A percentile compares a stretch with the other conserved stretches of the same genome.
Evolutionary conservation across 2,888 invertebrate genomes (phyloP).

Genomic region (Pachymerium ferrugineum): DNA sequence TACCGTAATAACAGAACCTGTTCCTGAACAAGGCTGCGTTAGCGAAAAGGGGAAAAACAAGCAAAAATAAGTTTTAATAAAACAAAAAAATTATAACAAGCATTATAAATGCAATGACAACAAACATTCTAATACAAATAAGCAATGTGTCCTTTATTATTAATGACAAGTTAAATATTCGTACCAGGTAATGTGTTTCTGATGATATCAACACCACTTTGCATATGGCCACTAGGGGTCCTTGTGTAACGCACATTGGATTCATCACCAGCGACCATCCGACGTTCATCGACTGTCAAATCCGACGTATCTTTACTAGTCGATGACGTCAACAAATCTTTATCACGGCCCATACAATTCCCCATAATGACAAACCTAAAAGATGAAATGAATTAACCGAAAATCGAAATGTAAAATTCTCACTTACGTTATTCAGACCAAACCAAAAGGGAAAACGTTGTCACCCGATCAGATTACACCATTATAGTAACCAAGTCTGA

Average conservation of each 20-base stretch:
- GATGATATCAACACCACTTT: slow-evolving; percentile 33
- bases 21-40: slow-evolving; percentile 35
- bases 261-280: slow-evolving; percentile 21
- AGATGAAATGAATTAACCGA: too few species aligned
- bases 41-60: not conserved
- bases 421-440: too few species aligned
- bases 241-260: slow-evolving; percentile 31
- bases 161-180: not conserved
- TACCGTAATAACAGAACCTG: slow-evolving; percentile 36
- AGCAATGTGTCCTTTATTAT: too few species aligned
- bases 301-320: not conserved
- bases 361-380: slow-evolving; percentile 23
- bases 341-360: slow-evolving; percentile 29
- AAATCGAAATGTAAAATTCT: too few species aligned
- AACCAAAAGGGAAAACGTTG: too few species aligned
- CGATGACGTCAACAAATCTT: not conserved
- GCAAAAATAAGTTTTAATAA: not conserved
- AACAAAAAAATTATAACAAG: not conserved
- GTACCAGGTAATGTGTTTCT: slow-evolving; percentile 32
- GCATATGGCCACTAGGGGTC: slow-evolving; percentile 34
- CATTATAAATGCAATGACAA: too few species aligned
- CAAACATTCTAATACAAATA: not conserved
- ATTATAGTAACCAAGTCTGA: not conserved
- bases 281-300: not conserved
- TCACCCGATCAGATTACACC: too few species aligned